phyloP scores from a whole-genome alignment of 2,113 vertebrate genomes.

The Mastomys coucha region DNA sequence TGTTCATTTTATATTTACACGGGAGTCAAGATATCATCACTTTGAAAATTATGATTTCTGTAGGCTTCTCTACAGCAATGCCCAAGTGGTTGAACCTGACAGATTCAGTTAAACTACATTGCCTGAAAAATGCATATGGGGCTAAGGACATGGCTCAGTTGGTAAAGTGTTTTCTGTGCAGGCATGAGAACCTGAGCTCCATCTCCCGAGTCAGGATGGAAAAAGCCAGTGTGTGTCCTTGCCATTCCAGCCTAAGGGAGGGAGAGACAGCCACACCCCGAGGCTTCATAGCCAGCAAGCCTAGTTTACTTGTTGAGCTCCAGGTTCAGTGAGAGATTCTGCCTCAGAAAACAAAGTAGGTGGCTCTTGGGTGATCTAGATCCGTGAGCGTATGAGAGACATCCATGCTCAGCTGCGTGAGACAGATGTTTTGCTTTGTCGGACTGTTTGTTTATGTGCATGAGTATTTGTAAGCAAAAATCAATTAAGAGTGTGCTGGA shows the following conservation, averaged over 20 bases:
- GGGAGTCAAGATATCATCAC: slow-evolving; percentile 42
- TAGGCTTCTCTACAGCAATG: background rate
- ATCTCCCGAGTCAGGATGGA: background rate
- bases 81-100: background rate
- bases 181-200: background rate
- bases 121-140: background rate
- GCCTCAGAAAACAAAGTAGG: background rate
- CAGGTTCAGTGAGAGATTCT: background rate
- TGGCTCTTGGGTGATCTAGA: background rate
- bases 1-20: slow-evolving; percentile 55
- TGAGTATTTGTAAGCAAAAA: background rate
- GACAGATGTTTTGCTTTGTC: background rate
- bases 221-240: background rate
- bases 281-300: background rate
- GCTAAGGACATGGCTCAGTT: background rate
- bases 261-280: background rate
- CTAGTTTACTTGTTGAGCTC: background rate
- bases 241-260: background rate
- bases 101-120: background rate
- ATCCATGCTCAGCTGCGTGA: background rate
- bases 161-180: background rate
- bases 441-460: background rate
- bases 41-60: slow-evolving; percentile 48
- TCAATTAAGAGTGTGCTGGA: background rate
- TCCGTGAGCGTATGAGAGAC: background rate